These are phyloP conservation scores for Corvus cornix DNA, from an alignment of 2,113 vertebrate species.

Conservation along the genomic window DNA sequence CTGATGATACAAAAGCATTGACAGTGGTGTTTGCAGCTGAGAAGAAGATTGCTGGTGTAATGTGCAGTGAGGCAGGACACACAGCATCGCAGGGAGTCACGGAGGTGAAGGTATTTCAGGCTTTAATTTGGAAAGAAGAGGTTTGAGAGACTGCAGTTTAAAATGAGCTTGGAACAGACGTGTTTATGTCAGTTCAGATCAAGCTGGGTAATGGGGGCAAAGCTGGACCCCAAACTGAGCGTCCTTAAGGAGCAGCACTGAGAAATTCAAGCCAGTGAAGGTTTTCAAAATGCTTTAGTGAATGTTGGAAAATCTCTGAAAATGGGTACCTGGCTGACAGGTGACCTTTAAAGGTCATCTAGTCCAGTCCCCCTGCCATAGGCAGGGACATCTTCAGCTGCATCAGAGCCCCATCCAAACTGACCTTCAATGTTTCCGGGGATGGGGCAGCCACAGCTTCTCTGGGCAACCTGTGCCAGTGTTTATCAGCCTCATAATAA, in stretches of 20 bases:
- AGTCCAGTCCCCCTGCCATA: background rate
- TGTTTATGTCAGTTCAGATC: background rate
- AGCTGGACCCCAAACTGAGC: background rate
- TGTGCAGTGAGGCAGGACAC: background rate
- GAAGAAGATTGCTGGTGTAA: background rate
- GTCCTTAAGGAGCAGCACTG: background rate
- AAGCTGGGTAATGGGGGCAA: background rate
- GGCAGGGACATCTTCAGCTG: background rate
- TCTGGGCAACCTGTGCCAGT: background rate
- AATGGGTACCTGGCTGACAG: background rate
- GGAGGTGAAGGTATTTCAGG: background rate
- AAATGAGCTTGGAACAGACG: background rate
- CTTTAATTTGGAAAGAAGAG: background rate
- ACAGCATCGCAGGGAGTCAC: background rate
- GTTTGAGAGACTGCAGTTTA: background rate
- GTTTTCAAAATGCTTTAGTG: background rate
- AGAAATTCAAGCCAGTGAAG: background rate
- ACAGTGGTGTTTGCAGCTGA: background rate
- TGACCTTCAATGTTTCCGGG: background rate
- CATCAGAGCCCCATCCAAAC: background rate
- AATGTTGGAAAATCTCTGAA: background rate
- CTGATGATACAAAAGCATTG: background rate
- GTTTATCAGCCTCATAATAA: background rate
- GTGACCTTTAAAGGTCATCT: background rate
- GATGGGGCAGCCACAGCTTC: background rate